Evolutionary conservation across 2,113 vertebrate genomes (phyloP).

Genomic region (Struthidea cinerea): DNA sequence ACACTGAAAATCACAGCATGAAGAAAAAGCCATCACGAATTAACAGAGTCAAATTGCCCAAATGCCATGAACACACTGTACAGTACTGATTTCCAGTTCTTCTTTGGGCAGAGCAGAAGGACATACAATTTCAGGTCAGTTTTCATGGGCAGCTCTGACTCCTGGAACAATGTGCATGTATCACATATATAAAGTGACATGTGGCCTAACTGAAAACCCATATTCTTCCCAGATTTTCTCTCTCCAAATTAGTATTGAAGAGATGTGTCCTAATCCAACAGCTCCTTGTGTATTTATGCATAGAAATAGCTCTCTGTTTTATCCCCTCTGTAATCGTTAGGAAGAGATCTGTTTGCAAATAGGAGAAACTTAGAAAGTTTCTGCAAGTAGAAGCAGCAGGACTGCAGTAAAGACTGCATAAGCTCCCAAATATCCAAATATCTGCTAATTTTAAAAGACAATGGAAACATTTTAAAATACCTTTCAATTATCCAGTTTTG

Average conservation of each 20-base stretch:
- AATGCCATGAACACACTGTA: neutral
- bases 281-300: neutral
- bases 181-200: neutral
- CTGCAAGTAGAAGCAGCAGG: neutral
- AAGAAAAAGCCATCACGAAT: neutral
- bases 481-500: neutral
- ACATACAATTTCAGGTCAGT: neutral
- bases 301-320: neutral
- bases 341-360: neutral
- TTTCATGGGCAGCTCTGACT: neutral
- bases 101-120: neutral
- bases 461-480: neutral
- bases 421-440: neutral
- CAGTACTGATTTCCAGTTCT: neutral
- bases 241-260: neutral
- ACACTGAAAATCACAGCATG: slow-evolving; percentile 1
- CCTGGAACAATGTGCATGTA: neutral
- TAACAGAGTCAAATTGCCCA: neutral
- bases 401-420: neutral
- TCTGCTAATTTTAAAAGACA: neutral
- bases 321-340: neutral
- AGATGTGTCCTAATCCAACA: neutral
- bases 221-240: neutral
- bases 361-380: neutral
- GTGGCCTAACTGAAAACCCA: neutral